A percentile compares a stretch with the other conserved stretches of the same genome.
Conservation (phyloP, 1,140 invertebrate species). For the Agraylea sexmaculata region DNA sequence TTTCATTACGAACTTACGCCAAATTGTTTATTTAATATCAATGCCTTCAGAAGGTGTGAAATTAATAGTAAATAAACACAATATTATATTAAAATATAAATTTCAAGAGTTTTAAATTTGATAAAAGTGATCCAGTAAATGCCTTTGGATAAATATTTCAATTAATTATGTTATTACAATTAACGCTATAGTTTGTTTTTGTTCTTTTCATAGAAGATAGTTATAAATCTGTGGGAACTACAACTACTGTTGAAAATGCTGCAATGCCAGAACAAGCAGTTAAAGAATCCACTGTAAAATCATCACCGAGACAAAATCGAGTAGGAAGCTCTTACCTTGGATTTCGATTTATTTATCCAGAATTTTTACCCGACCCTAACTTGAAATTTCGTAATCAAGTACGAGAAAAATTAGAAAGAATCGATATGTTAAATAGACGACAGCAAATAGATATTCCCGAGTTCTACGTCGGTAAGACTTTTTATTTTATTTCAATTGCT, state of each 20-base stretch:
- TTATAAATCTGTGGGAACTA: not conserved
- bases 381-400: constrained; percentile 64
- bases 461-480: constrained; percentile 84
- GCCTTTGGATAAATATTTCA: too few species aligned
- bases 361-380: constrained; percentile 87
- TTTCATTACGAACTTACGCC: too few species aligned
- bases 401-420: constrained; percentile 78
- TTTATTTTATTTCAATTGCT: too few species aligned
- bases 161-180: not conserved
- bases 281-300: not conserved
- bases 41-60: too few species aligned
- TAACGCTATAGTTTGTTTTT: not conserved
- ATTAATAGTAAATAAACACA: too few species aligned
- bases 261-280: not conserved
- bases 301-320: constrained; percentile 1
- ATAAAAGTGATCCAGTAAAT: too few species aligned
- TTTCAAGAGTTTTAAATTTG: too few species aligned
- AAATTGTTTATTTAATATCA: too few species aligned
- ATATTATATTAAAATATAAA: too few species aligned
- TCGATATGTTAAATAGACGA: constrained; percentile 85
- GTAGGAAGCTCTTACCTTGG: constrained; percentile 26
- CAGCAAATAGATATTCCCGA: constrained; percentile 81
- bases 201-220: not conserved
- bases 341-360: constrained; percentile 75
- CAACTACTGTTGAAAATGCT: not conserved